Base-by-base conservation (phyloP, 2,113 vertebrate genomes). In the Zeus faber region DNA sequence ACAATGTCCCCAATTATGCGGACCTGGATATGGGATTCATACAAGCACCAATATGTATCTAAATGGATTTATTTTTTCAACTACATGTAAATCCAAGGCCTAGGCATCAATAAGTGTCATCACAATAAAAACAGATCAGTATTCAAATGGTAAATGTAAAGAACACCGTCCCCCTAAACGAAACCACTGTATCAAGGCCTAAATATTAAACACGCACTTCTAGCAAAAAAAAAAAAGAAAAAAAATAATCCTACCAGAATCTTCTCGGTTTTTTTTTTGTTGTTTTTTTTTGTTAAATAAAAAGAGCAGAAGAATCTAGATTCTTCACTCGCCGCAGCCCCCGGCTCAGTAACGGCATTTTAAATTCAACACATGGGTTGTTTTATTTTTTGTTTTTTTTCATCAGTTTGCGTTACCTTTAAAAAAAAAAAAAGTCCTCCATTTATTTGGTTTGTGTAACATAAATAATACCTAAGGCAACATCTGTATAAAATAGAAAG, bases 401-500 rank as follows among this genome's bases (percentile, higher is more conserved):
- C n/a, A n/a, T n/a, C n/a, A n/a, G n/a, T n/a, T n/a, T n/a, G n/a
- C n/a, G n/a, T n/a, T n/a, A n/a, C 20, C 4, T 66, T 48, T 58
- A 65, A 65, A 33, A 43, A 40, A 45, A 66, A 65, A 54, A 45
- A 78, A 85, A 67, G 67, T 83, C 83, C 83, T 47, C 62, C 67
- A 46, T 81, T 80, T 82, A 81, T 90, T 91, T 91, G 88, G 88
- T 88, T 88, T 88, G 75, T 77, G 75, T 84, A 79, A 88, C 85
- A 83, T 85, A 86, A 85, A 83, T 86, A 82, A 86, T 78, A 87
- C 74, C 85, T 89, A 91, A 91, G 89, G 89, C 88, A 91, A 88
- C 89, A 71, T 87, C 80, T 78, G 87, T 81, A 77, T 76, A 37
- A 58, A 59, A 60, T 14, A 50, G 49, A 55, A 62, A 17, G 9